These are phyloP conservation scores for fruit fly (Drosophila melanogaster) DNA, from an alignment of 1,140 invertebrate species.

Conservation along the genomic window DNA sequence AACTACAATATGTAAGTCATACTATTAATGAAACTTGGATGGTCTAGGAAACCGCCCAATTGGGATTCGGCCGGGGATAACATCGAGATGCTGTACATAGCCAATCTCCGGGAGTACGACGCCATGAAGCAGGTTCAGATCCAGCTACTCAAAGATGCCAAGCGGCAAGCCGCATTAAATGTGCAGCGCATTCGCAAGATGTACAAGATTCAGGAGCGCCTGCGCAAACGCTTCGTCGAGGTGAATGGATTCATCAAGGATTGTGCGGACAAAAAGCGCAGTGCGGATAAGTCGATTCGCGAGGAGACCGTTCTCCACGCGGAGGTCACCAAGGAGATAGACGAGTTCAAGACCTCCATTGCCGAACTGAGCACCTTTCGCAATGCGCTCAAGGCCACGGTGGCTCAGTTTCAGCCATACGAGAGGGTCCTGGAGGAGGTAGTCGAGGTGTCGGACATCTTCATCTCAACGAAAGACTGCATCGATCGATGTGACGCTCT, in stretches of 20 bases:
- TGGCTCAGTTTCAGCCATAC: slow-evolving; percentile 68
- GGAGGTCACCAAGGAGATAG: slow-evolving; percentile 47
- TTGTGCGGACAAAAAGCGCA: slow-evolving; percentile 66
- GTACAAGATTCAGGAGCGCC: slow-evolving; percentile 62
- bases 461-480: slow-evolving; percentile 72
- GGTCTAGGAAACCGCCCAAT: slow-evolving; percentile 61
- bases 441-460: slow-evolving; percentile 68
- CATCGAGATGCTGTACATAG: slow-evolving; percentile 68
- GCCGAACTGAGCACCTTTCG: slow-evolving; percentile 42
- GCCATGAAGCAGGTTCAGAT: slow-evolving; percentile 66
- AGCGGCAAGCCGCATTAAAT: slow-evolving; percentile 51
- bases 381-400: slow-evolving; percentile 48
- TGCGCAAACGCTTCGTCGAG: slow-evolving; percentile 69
- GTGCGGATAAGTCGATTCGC: slow-evolving; percentile 55
- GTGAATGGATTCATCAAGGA: slow-evolving; percentile 76
- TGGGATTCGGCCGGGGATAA: slow-evolving; percentile 73
- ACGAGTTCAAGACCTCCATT: slow-evolving; percentile 41
- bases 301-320: slow-evolving; percentile 42
- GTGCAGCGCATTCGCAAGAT: slow-evolving; percentile 64
- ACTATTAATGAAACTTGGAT: background rate
- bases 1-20: background rate
- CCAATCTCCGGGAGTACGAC: slow-evolving; percentile 65
- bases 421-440: slow-evolving; percentile 72
- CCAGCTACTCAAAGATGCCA: slow-evolving; percentile 56
- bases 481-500: slow-evolving; percentile 79